Base-by-base conservation (phyloP, 2,888 invertebrate species). In the Cyrtodaria siliqua region DNA sequence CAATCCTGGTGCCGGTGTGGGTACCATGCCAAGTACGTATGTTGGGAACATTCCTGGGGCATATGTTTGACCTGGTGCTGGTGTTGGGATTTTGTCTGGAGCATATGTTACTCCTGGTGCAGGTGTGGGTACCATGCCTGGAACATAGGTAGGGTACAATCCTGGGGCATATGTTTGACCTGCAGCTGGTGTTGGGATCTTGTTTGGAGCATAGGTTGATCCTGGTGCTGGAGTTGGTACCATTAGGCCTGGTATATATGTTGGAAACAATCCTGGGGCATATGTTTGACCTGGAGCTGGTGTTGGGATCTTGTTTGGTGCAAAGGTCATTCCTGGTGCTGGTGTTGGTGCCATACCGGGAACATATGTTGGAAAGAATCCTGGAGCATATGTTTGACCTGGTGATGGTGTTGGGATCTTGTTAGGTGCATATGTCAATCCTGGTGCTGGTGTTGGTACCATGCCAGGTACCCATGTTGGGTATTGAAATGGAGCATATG, bases 381-480 rank as follows among this genome's bases (percentile, higher is more conserved):
- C 59, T 47, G 83, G 82, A n/a, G 81, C 70, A 71, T 72, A 85
- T 26, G 85, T 83, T 12, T 49, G 29, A 6, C 82, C 79, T 56
- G 82, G 82, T 2, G 71, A 72, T 40, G 83, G 80, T 33, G 85
- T 85, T 53, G 84, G 84, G 9, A 71, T 64, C 42, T 40, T 68
- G n/a, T 66, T 53, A 47, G 85, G 85, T 14, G 77, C 74, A 59
- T 68, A 83, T 27, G 83, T 83, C 12, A 62, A 26, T 14, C 79
- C 79, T 60, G 83, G 83, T 16, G 75, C 73, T 50, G 82, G 83
- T 62, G 85, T 85, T 57, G 85, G 84, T 26, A 71, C 71, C 64
- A 81, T 72, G 12, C 81, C 69, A 57, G 79, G 73, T 27, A 71
- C 66, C 47, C 64, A 74, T n/a, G 83, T 83, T 14, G 80, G 83